Evolutionary conservation across 2,113 vertebrate genomes (phyloP).

Genomic region (Peromyscus maniculatus): DNA sequence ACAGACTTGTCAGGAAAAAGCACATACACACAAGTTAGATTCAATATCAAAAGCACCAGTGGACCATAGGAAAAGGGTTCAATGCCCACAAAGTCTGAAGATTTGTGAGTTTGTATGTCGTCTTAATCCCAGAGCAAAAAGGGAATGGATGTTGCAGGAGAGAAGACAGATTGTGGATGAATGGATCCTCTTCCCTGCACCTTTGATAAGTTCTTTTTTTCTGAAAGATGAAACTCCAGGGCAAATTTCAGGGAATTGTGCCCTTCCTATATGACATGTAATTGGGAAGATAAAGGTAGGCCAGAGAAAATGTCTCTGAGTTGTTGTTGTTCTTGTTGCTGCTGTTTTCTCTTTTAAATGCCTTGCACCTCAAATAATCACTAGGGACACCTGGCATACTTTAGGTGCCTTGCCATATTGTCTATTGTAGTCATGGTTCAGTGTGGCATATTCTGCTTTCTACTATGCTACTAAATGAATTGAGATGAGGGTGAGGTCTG

Average conservation of each 20-base stretch:
- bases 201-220: neutral
- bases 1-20: neutral
- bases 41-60: neutral
- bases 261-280: neutral
- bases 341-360: neutral
- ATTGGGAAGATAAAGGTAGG: neutral
- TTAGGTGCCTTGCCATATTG: neutral
- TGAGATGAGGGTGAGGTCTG: no score
- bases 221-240: neutral
- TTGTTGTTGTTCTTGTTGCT: no score
- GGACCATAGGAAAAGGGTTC: neutral
- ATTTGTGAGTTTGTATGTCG: neutral
- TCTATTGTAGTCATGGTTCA: neutral
- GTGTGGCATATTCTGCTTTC: neutral
- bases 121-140: neutral
- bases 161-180: neutral
- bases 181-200: accelerated
- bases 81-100: neutral
- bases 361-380: neutral
- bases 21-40: no score
- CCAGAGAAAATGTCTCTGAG: no score
- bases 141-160: neutral
- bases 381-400: neutral
- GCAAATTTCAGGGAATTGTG: no score
- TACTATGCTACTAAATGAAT: neutral